Conservation (phyloP, 2,888 invertebrate genomes). For the Platerodrilus igneus region DNA sequence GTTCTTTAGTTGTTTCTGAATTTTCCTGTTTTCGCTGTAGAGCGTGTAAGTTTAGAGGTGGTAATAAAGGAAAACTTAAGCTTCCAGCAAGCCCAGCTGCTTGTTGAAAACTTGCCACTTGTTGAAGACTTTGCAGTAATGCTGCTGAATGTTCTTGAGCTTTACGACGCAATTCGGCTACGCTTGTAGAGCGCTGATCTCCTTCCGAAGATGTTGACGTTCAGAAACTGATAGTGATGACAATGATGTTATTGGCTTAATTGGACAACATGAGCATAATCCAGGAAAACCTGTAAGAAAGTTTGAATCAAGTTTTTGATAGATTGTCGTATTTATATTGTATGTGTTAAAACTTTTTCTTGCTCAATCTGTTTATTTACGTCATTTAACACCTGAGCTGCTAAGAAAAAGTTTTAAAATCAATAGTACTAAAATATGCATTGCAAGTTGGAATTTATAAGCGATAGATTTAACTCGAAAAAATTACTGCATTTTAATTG, state of each 20-base stretch:
- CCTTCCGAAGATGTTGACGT: conserved; percentile 38
- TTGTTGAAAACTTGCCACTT: conserved; percentile 58
- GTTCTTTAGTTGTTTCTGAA: conserved; percentile 29
- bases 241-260: conserved; percentile 53
- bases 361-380: no score
- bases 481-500: no score
- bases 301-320: no score
- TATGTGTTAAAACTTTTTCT: no score
- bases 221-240: conserved; percentile 26
- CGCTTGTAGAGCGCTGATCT: conserved; percentile 78
- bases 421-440: no score
- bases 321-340: no score
- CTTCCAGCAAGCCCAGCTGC: conserved; percentile 51
- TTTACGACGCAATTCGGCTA: conserved; percentile 86
- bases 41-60: conserved; percentile 46
- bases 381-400: no score
- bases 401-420: no score
- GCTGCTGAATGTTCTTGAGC: conserved; percentile 95
- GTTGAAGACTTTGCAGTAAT: conserved; percentile 68
- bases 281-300: conserved; percentile 72
- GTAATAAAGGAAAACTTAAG: conserved; percentile 52
- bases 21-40: conserved; percentile 40
- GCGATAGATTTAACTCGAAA: no score
- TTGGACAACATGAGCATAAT: conserved; percentile 76
- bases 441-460: no score